Evolutionary conservation across 1,140 invertebrate genomes (phyloP).

Genomic region (Yoshiicerus persimilis): DNA sequence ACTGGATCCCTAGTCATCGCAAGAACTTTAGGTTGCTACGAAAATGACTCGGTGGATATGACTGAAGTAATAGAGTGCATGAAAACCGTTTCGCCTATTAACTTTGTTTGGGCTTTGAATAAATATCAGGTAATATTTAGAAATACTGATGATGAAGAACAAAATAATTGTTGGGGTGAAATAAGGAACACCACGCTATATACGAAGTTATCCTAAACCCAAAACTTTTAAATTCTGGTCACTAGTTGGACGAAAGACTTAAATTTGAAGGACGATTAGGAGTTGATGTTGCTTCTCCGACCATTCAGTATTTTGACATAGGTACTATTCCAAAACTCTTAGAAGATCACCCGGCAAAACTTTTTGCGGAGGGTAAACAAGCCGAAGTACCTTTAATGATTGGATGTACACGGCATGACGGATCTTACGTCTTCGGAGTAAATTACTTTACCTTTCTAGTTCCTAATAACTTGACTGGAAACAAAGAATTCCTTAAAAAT

Average conservation of each 20-base stretch:
- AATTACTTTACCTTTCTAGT: slow-evolving; percentile 22
- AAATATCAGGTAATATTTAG: neutral
- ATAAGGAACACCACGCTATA: too few species aligned
- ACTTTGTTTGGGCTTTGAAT: neutral
- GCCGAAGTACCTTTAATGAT: slow-evolving; percentile 36
- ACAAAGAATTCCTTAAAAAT: slow-evolving; percentile 6
- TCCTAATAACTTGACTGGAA: neutral
- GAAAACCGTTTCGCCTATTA: neutral
- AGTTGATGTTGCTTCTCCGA: neutral
- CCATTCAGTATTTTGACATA: slow-evolving; percentile 1
- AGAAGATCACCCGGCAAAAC: neutral
- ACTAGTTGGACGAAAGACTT: neutral
- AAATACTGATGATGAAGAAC: neutral
- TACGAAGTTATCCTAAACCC: too few species aligned
- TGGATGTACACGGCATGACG: slow-evolving; percentile 35
- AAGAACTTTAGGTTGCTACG: neutral
- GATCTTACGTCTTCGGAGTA: slow-evolving; percentile 38
- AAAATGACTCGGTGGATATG: neutral
- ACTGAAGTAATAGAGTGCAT: neutral
- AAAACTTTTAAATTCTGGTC: too few species aligned
- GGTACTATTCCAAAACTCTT: slow-evolving; percentile 9
- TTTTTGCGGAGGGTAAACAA: slow-evolving; percentile 20
- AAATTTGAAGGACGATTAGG: slow-evolving; percentile 5
- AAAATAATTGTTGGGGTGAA: neutral
- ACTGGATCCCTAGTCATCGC: neutral